Evolutionary conservation across 2,888 invertebrate genomes (phyloP).

Genomic region (Netelia virgata): DNA sequence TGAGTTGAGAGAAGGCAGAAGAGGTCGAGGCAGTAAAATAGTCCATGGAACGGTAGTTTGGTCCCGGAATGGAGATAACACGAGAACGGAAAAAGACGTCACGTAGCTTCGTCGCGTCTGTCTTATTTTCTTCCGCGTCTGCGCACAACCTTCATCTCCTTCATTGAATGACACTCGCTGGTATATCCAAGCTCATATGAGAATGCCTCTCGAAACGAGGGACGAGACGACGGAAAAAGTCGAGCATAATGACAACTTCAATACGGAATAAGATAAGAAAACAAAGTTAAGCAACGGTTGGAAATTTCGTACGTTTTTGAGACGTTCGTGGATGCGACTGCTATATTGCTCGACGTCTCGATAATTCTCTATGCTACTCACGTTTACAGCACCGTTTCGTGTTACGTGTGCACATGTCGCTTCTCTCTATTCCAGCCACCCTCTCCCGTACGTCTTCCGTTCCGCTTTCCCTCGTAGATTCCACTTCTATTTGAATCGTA

Average conservation of each 20-base stretch:
- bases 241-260: too few species aligned
- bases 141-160: not conserved
- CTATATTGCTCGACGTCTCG: conserved; percentile 24
- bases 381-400: conserved; percentile 56
- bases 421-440: conserved; percentile 34
- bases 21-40: not conserved
- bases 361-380: conserved; percentile 52
- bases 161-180: not conserved
- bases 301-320: conserved; percentile 49
- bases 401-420: conserved; percentile 60
- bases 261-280: not conserved
- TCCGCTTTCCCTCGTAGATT: conserved; percentile 33
- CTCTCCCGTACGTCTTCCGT: conserved; percentile 22
- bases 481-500: conserved; percentile 50
- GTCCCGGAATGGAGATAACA: conserved; percentile 26
- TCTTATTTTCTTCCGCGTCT: conserved; percentile 13
- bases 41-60: conserved; percentile 26
- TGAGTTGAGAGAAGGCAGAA: too few species aligned
- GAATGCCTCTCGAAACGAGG: too few species aligned
- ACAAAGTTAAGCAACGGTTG: conserved; percentile 18
- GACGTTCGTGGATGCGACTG: conserved; percentile 42
- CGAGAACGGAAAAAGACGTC: conserved; percentile 12
- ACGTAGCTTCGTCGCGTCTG: not conserved
- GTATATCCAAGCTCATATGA: not conserved
- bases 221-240: too few species aligned